Percentiles rank a stretch among this genome's conserved stretches.
Evolutionary conservation across 2,888 invertebrate species (phyloP).

Genomic region (Eudemis profundana): DNA sequence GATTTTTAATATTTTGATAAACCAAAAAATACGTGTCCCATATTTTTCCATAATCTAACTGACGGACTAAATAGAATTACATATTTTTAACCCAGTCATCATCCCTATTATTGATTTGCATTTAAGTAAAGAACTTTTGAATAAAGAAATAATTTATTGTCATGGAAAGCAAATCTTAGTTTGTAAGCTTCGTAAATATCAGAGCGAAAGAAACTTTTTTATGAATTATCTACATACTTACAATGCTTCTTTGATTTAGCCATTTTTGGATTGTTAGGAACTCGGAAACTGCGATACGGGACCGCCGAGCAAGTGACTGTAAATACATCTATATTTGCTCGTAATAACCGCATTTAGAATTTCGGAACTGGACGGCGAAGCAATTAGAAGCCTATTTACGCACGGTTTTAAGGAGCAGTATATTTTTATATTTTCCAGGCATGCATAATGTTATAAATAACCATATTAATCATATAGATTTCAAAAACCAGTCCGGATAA

Average conservation of each 20-base stretch:
- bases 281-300: conserved; percentile 14
- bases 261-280: conserved; percentile 34
- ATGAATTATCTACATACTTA: conserved; percentile 31
- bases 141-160: conserved; percentile 29
- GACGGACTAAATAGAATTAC: too few species aligned
- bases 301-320: conserved; percentile 27
- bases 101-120: conserved; percentile 4
- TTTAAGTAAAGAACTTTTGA: conserved; percentile 2
- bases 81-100: too few species aligned
- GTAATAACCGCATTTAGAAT: conserved; percentile 28
- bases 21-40: too few species aligned
- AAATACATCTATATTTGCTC: conserved; percentile 18
- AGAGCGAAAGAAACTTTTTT: conserved; percentile 1
- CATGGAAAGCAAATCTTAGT: conserved; percentile 40
- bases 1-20: too few species aligned
- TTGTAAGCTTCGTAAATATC: conserved; percentile 20
- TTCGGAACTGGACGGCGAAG: conserved; percentile 61
- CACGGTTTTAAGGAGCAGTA: conserved; percentile 1
- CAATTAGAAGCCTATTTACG: conserved; percentile 51
- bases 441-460: background rate
- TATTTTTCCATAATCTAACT: too few species aligned
- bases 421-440: conserved; percentile 1
- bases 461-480: background rate
- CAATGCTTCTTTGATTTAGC: conserved; percentile 29
- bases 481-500: too few species aligned